Percentiles rank a stretch among this genome's conserved stretches.
phyloP scores from a whole-genome alignment of 2,113 vertebrate species.

The Athene cunicularia region DNA sequence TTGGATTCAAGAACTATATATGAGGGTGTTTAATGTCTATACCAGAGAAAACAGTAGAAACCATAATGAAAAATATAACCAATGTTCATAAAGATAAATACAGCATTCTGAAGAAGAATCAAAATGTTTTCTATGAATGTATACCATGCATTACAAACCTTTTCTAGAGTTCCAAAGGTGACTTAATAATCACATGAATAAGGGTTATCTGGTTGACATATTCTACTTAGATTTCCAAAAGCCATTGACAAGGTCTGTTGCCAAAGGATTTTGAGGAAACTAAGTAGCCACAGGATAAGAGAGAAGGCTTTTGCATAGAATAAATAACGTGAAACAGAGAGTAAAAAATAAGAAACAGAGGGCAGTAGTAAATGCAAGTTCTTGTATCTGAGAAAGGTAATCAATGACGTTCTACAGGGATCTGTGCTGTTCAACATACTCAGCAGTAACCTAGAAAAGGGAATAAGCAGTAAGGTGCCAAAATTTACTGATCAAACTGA shows the following conservation, averaged over 20 bases:
- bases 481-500: not conserved
- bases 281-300: not conserved
- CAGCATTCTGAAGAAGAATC: not conserved
- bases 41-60: not conserved
- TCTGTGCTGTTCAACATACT: not conserved
- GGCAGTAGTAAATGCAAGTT: not conserved
- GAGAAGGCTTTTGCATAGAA: not conserved
- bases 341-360: not conserved
- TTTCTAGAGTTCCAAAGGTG: slow-evolving; percentile 22
- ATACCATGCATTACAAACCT: slow-evolving; percentile 39
- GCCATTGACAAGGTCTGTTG: not conserved
- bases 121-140: not conserved
- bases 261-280: slow-evolving; percentile 39
- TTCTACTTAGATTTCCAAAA: slow-evolving; percentile 32
- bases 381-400: not conserved
- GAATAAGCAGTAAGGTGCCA: not conserved
- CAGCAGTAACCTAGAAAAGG: slow-evolving; percentile 45
- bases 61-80: not conserved
- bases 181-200: not conserved
- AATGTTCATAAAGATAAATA: not conserved
- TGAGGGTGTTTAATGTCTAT: not conserved
- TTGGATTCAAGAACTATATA: not conserved
- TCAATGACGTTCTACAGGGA: not conserved
- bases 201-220: not conserved
- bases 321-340: not conserved